phyloP scores from a whole-genome alignment of 1,140 invertebrate species.

The Pseudomyrmex concolor region DNA sequence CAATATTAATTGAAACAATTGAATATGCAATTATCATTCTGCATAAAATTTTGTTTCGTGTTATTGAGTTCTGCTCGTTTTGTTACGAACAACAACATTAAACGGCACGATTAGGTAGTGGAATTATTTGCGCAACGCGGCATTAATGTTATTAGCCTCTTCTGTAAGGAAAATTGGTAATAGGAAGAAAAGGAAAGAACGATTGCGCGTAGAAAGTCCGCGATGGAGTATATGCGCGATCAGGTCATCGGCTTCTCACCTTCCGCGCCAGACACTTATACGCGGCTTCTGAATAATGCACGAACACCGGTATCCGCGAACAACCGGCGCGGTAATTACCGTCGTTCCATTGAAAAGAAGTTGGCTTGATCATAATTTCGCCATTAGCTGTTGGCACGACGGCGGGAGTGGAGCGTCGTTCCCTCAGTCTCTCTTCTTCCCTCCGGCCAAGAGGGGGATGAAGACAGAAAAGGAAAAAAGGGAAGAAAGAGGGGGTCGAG shows the following conservation, averaged over 20 bases:
- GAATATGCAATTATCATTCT: conserved; percentile 19
- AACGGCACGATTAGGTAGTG: neutral
- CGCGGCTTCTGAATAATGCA: conserved; percentile 77
- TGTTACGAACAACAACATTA: neutral
- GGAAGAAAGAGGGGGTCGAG: conserved; percentile 25
- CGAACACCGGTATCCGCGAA: conserved; percentile 65
- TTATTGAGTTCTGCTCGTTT: neutral
- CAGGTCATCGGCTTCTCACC: conserved; percentile 59
- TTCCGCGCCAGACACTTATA: conserved; percentile 47
- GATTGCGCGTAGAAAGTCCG: conserved; percentile 4
- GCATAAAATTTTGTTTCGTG: conserved; percentile 28
- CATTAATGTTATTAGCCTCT: neutral
- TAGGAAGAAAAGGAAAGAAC: neutral
- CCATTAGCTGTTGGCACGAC: conserved; percentile 68
- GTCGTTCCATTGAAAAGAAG: conserved; percentile 75
- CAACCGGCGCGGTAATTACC: conserved; percentile 78
- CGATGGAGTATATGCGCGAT: conserved; percentile 41
- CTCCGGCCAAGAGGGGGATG: neutral
- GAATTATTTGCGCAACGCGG: neutral
- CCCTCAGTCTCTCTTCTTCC: too few relatives aligned
- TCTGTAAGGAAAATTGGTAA: neutral
- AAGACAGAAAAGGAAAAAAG: neutral
- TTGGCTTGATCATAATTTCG: conserved; percentile 78
- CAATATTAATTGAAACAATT: conserved; percentile 28
- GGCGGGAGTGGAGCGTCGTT: neutral